Evolutionary conservation across 2,888 invertebrate species (phyloP), one percentile per base, ranked within the genome.

Genomic region (Drosophila quasianomalipes): DNA sequence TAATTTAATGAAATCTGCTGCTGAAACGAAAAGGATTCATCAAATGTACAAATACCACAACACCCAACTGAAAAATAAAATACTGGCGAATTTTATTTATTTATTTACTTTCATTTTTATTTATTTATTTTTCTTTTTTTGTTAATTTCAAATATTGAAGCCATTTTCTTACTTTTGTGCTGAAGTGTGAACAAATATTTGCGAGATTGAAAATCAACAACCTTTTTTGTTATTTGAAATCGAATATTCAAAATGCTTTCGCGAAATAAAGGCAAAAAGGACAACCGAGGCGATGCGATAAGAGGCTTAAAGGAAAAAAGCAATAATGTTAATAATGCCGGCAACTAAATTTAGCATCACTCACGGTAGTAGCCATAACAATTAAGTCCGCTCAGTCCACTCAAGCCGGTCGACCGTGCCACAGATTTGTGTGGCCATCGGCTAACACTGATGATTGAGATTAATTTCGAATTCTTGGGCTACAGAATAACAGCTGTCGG

Each of bases 401-500:
- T 26, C 26, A 16, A 9, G 26, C 16, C 16, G 47, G 9, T 47
- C 16, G 47, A 16, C 16, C 9, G 47, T 28, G 41, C 51, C 30
- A 28, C 70, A 35, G 30, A 62, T 69, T 54, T 62, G 35, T 41
- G 19, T 37, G 59, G 19, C 63, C 28, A n/a, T n/a, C 14, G 30
- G 49, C 49, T 3, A 31, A 49, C 49, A 19, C 26, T 16, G 22
- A 44, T 57, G 14, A 30, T 53, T 22, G 33, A 60, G 49, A 33
- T n/a, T n/a, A 59, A 31, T 49, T 49, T 53, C 49, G 26, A 62
- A 62, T 61, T 54, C 28, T 58, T 28, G 6, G 39, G 37, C 35
- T n/a, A 26, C 26, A 28, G 35, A 41, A 59, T 55, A 68, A 57
- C 67, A 83, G 83, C 85, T 83, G 83, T 55, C 62, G 54, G 49